phyloP scores from a whole-genome alignment of 64 coral and sea anemone genomes.

The Actinia equina region DNA sequence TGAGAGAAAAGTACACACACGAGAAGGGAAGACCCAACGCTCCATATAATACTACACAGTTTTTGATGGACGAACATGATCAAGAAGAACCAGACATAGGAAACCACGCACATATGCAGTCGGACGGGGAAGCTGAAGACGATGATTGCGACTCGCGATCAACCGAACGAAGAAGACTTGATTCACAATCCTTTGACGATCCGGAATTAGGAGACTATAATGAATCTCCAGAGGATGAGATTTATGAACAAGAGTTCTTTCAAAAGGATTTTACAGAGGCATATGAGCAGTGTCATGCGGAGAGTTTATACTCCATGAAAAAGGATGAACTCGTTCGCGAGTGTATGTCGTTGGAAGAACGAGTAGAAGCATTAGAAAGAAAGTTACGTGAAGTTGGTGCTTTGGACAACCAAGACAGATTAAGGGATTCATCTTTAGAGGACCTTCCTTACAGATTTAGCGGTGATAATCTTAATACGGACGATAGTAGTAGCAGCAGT shows the following conservation, averaged over 20 bases:
- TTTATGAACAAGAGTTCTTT: constrained; percentile 91
- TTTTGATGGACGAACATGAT: constrained; percentile 99
- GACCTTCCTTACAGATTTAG: constrained; percentile 48
- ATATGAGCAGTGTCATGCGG: constrained; percentile 92
- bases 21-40: constrained; percentile 88
- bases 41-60: constrained; percentile 96
- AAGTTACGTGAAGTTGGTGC: constrained; percentile 45
- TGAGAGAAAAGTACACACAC: constrained; percentile 89
- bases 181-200: constrained; percentile 88
- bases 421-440: constrained; percentile 55
- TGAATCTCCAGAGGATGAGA: constrained; percentile 91
- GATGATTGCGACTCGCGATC: neutral
- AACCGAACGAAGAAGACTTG: constrained; percentile 37
- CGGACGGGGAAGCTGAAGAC: constrained; percentile 51
- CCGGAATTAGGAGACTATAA: constrained; percentile 78
- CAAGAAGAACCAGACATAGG: constrained; percentile 86
- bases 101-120: constrained; percentile 67
- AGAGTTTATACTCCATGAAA: constrained; percentile 84
- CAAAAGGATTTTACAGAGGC: constrained; percentile 97
- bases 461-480: constrained; percentile 26
- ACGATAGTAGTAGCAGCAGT: constrained; percentile 18
- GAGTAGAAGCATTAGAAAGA: constrained; percentile 89
- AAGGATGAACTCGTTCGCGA: constrained; percentile 92
- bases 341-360: constrained; percentile 91
- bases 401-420: constrained; percentile 18